A percentile compares a stretch with the other conserved stretches of the same genome.
Evolutionary conservation across 2,888 invertebrate species (phyloP).

Genomic region (Agrochola macilenta): DNA sequence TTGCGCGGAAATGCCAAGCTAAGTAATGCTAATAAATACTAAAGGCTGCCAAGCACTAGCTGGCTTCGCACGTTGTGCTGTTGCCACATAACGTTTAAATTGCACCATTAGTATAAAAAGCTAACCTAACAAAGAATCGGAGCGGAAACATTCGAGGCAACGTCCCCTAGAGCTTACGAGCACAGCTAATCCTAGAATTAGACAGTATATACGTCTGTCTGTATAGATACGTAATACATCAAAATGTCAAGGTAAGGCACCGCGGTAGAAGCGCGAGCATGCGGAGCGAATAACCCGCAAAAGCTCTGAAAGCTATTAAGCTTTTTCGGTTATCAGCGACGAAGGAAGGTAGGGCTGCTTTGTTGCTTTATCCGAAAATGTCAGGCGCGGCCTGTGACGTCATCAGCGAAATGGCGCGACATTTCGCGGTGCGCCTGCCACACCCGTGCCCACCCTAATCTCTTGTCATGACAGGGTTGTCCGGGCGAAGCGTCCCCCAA

Average conservation of each 20-base stretch:
- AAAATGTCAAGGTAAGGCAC: constrained; percentile 85
- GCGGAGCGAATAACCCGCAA: constrained; percentile 82
- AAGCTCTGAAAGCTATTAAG: constrained; percentile 84
- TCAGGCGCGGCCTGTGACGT: constrained; percentile 89
- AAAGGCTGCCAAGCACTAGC: constrained; percentile 36
- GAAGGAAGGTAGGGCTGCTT: constrained; percentile 87
- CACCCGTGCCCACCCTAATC: constrained; percentile 88
- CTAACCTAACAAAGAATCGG: constrained; percentile 29
- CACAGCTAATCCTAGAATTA: constrained; percentile 46
- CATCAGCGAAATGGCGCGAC: constrained; percentile 88
- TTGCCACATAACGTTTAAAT: constrained; percentile 32
- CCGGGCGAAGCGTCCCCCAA: constrained; percentile 79
- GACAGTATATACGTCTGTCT: constrained; percentile 37
- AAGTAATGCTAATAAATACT: constrained; percentile 27
- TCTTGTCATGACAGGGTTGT: constrained; percentile 83
- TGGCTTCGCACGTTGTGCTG: constrained; percentile 11
- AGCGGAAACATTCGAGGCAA: constrained; percentile 39
- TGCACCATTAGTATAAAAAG: constrained; percentile 40
- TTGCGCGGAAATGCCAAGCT: constrained; percentile 4
- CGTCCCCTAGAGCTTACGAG: constrained; percentile 48
- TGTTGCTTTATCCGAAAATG: constrained; percentile 87
- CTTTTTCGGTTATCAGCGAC: constrained; percentile 84
- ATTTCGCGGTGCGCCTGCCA: constrained; percentile 85
- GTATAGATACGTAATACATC: constrained; percentile 44
- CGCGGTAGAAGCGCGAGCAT: constrained; percentile 74